Evolutionary conservation across 2,797 vertebrate genomes (phyloP).

Genomic region (Hipposideros larvatus): DNA sequence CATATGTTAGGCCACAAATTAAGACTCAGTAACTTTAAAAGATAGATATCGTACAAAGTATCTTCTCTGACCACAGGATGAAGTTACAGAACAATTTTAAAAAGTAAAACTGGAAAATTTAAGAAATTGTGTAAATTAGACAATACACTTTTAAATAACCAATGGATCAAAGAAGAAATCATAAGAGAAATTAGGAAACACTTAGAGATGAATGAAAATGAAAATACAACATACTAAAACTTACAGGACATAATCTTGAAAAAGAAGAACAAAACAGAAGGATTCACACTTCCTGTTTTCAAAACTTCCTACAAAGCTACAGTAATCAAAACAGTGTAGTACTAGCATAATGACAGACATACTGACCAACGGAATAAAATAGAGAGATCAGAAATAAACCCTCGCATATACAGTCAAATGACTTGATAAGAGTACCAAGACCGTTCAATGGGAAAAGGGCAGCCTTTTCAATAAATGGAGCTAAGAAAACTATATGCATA

Average conservation of each 20-base stretch:
- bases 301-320: neutral
- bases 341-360: neutral
- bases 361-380: neutral
- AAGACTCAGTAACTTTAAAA: neutral
- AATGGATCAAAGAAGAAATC: neutral
- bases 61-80: neutral
- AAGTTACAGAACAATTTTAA: neutral
- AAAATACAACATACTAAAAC: neutral
- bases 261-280: neutral
- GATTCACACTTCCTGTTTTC: neutral
- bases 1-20: neutral
- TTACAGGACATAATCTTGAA: neutral
- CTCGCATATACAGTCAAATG: neutral
- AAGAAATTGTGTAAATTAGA: neutral
- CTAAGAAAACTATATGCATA: conserved; percentile 2
- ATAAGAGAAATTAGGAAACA: neutral
- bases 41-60: neutral
- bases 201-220: neutral
- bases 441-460: neutral
- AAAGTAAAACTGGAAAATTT: neutral
- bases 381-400: neutral
- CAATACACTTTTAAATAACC: neutral
- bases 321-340: neutral
- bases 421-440: neutral
- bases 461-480: neutral